Conservation (phyloP, 2,797 vertebrate species). For the Phataginus tricuspis region DNA sequence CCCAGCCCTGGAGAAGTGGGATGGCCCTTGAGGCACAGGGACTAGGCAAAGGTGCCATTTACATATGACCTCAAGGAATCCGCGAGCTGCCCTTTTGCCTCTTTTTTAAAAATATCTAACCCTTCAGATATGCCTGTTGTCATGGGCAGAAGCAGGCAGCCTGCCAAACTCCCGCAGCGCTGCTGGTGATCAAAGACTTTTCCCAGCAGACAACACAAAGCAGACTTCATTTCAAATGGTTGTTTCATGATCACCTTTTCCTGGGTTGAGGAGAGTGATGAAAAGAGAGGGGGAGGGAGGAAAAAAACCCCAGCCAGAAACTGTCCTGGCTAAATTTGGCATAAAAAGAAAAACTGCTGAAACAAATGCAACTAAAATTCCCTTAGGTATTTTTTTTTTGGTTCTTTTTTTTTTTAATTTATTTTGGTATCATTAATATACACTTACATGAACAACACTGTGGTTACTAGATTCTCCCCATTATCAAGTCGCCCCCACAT, state of each 20-base stretch:
- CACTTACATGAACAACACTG: too few species aligned
- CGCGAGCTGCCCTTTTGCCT: not conserved
- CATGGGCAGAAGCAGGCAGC: not conserved
- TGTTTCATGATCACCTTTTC: conserved; percentile 28
- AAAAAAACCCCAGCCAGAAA: not conserved
- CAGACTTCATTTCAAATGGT: not conserved
- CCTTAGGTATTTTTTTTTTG: not conserved
- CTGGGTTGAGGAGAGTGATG: not conserved
- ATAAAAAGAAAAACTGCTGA: not conserved
- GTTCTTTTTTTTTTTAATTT: too few species aligned
- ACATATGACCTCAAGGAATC: not conserved
- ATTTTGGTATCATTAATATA: too few species aligned
- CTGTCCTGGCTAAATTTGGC: not conserved
- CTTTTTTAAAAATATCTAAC: conserved; percentile 1
- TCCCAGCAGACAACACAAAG: not conserved
- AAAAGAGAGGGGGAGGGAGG: not conserved
- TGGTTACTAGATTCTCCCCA: too few species aligned
- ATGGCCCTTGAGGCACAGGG: not conserved
- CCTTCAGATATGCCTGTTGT: not conserved
- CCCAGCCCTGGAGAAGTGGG: not conserved
- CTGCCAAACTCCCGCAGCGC: not conserved
- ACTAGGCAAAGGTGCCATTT: not conserved
- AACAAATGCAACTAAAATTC: not conserved
- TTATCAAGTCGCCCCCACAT: too few species aligned
- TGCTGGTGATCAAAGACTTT: conserved; percentile 48